Evolutionary conservation across 1,140 invertebrate species (phyloP), one percentile per base, ranked within the genome.

Genomic region (Psilanteris sp.): DNA sequence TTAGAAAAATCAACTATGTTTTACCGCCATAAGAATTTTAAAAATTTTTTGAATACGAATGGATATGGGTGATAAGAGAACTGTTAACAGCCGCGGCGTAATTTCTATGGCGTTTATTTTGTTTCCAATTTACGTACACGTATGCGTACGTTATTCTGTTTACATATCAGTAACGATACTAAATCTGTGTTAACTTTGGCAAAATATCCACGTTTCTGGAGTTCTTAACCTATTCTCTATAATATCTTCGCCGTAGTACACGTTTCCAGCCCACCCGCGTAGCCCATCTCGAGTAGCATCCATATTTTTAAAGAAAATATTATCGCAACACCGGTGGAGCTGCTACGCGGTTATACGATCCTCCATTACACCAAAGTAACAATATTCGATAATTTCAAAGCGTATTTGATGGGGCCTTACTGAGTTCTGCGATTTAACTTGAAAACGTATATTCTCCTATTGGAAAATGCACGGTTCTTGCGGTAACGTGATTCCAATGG

Each of bases 271-370:
- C 62, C 62, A 67, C 62, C 62, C 62, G 46, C 27, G 62, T 55
- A 26, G 62, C 13, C 20, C 39, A 55, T 55, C 50, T 36, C 37
- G 31, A 67, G 62, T 46, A 54, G 48, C 48, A 13, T 44, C 8
- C 48, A 44, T 66, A 66, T 66, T 66, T 66, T 64, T 54, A 66
- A 54, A 54, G 36, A 54, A 66, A 66, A 66, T 54, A 66, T 57
- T 55, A 67, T 55, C 41, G 26, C 39, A 67, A 67, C 50, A 67
- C 27, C 13, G 62, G 15, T 11, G 9, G 36, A 18, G 48, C 57
- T 41, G 34, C 24, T 24, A 13, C 34, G 3, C 14, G 32, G 57
- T 29, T 62, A 52, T 64, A 50, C 59, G 32, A 57, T 16, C 26
- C 15, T 57, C 31, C 41, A 22, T 48, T 55, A 20, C 36, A 67